Evolutionary conservation across 2,113 vertebrate genomes (phyloP).

Genomic region (Myotis brandtii): DNA sequence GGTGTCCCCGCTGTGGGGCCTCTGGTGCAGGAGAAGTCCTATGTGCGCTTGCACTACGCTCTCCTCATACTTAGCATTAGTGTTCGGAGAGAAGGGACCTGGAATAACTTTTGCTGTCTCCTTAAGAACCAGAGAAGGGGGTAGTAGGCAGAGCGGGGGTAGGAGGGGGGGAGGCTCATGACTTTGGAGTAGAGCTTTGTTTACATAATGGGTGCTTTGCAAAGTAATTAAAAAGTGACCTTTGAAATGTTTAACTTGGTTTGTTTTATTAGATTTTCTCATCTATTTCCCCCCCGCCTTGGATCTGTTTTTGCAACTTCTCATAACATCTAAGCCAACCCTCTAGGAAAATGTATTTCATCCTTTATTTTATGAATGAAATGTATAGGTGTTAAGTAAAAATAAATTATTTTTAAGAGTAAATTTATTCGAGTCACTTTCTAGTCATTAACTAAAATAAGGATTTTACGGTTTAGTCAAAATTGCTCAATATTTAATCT

Average conservation of each 20-base stretch:
- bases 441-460: constrained; percentile 61
- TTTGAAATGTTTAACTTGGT: constrained; percentile 48
- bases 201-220: constrained; percentile 35
- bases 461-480: neutral
- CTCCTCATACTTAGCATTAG: neutral
- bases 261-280: constrained; percentile 68
- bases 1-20: too few relatives aligned
- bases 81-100: neutral
- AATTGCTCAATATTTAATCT: constrained; percentile 15
- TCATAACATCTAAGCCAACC: neutral
- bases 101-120: neutral
- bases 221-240: constrained; percentile 45
- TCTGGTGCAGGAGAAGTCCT: too few relatives aligned
- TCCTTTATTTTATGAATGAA: constrained; percentile 44
- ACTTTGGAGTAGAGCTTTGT: neutral
- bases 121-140: neutral
- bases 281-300: constrained; percentile 15
- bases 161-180: neutral
- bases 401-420: constrained; percentile 38
- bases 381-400: constrained; percentile 59
- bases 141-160: too few relatives aligned
- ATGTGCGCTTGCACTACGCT: too few relatives aligned
- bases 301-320: constrained; percentile 22
- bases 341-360: constrained; percentile 4
- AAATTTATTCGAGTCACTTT: neutral